phyloP scores from a whole-genome alignment of 2,797 vertebrate species.

The Erpetoichthys calabaricus region DNA sequence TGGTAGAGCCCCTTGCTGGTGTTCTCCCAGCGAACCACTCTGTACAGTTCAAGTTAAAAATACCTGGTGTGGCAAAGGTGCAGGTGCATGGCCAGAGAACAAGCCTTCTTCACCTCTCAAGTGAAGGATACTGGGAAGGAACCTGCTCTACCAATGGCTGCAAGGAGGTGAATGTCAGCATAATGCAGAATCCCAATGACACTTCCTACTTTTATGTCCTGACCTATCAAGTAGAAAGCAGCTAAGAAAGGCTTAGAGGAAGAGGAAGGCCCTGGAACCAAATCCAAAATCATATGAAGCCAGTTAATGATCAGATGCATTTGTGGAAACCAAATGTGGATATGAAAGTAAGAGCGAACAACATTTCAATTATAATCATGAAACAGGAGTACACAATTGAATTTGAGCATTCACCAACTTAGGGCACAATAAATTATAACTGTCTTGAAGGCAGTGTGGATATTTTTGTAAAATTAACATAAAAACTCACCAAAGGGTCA shows the following conservation, averaged over 20 bases:
- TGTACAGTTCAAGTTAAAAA: slow-evolving; percentile 48
- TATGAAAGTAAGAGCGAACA: no score
- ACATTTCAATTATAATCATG: no score
- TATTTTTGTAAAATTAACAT: no score
- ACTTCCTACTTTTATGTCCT: slow-evolving; percentile 41
- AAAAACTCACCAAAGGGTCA: no score
- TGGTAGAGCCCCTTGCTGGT: slow-evolving; percentile 50
- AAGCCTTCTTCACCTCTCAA: slow-evolving; percentile 34
- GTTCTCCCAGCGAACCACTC: slow-evolving; percentile 47
- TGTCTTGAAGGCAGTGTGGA: no score
- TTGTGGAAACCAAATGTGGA: no score
- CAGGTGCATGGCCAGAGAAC: slow-evolving; percentile 39
- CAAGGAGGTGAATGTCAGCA: slow-evolving; percentile 47
- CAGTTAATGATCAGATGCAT: no score
- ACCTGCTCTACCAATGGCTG: slow-evolving; percentile 48
- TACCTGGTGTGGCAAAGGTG: slow-evolving; percentile 46
- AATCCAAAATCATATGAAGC: no score
- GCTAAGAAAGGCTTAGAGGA: not conserved
- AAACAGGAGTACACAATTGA: no score
- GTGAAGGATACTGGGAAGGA: slow-evolving; percentile 53
- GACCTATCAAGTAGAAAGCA: slow-evolving; percentile 40
- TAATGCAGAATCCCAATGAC: slow-evolving; percentile 47
- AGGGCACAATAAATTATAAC: no score
- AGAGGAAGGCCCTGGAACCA: no score
- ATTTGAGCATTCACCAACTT: no score